A percentile compares a stretch with the other conserved stretches of the same genome.
Conservation (phyloP, 2,888 invertebrate species). For the Aplocera efformata region DNA sequence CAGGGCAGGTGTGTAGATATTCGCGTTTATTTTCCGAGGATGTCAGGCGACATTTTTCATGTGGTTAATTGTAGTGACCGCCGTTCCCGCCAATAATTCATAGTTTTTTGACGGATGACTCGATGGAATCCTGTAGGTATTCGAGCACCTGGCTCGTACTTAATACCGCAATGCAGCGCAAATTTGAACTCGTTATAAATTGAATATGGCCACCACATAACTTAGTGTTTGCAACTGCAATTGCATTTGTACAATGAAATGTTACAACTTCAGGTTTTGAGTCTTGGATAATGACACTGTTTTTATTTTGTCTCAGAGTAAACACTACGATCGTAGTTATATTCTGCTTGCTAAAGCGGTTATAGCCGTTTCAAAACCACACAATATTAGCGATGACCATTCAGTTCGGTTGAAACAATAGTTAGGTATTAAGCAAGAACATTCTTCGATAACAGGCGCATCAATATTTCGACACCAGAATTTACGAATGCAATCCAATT, state of each 20-base stretch:
- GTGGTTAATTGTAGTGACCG: slow-evolving; percentile 59
- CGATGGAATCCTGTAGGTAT: slow-evolving; percentile 53
- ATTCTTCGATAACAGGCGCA: slow-evolving; percentile 41
- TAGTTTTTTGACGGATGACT: slow-evolving; percentile 60
- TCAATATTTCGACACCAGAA: slow-evolving; percentile 39
- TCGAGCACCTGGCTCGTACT: slow-evolving; percentile 50
- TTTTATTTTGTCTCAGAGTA: slow-evolving; percentile 1
- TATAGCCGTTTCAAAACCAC: slow-evolving; percentile 19
- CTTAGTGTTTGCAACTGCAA: slow-evolving; percentile 16
- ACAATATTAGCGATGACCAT: slow-evolving; percentile 25
- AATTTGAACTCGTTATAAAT: slow-evolving; percentile 33
- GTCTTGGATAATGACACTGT: slow-evolving; percentile 1
- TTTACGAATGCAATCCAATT: slow-evolving; percentile 34
- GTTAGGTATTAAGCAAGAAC: slow-evolving; percentile 37
- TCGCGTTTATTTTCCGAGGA: slow-evolving; percentile 56
- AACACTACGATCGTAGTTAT: not conserved
- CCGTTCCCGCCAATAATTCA: slow-evolving; percentile 52
- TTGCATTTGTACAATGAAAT: slow-evolving; percentile 9
- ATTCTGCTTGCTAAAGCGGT: slow-evolving; percentile 9
- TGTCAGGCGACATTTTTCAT: slow-evolving; percentile 69
- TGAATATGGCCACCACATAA: slow-evolving; percentile 18
- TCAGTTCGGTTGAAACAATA: slow-evolving; percentile 33
- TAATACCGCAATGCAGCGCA: slow-evolving; percentile 34
- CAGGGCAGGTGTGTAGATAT: slow-evolving; percentile 54
- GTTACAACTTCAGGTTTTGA: slow-evolving; percentile 4